Base-by-base conservation (phyloP, 2,888 invertebrate species). In the Drosophila falleni region DNA sequence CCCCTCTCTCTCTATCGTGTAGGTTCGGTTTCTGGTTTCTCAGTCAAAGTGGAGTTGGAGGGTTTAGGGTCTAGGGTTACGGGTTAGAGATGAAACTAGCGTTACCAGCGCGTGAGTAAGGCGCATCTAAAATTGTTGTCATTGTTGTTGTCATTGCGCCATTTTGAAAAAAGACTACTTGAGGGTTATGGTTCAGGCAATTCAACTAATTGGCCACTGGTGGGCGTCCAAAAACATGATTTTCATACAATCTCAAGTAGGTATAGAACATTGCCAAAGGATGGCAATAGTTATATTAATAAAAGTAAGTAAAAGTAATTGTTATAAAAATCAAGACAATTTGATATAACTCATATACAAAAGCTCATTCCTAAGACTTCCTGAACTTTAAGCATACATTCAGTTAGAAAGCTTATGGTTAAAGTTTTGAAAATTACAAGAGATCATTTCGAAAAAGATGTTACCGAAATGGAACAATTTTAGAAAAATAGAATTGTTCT, bases 111-210 rank as follows among this genome's bases (percentile, higher is more conserved):
- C 81, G 80, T 78, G 82, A 70, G 37, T 51, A 31, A 62, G 71
- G 68, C 82, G 74, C 76, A 65, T 37, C 65, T 63, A 58, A 69
- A 70, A 31, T 31, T 31, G 31, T 29, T 29, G 29, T 31, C 29
- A 60, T 23, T 68, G 62, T 68, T 69, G 60, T 66, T 74, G 59
- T 64, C n/a, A n/a, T n/a, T 63, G 76, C 89, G 86, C 89, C 87
- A 87, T 86, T 81, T 89, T 84, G 44, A 41, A 70, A 41, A 70
- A 46, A 11, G 5, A 35, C 19, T 39, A n/a, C 5, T 56, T 23
- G 33, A 53, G 51, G 51, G 33, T 42, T 44, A 44, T 13, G 35
- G 46, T 23, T 16, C 29, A 23, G 61, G 54, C 35, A 46, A 37
- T 39, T 29, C 16, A 56, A 46, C 35, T 37, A 62, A 62, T 61